These are phyloP conservation scores for Tragelaphus scriptus DNA, from an alignment of 2,113 vertebrate genomes.

Conservation along the genomic window DNA sequence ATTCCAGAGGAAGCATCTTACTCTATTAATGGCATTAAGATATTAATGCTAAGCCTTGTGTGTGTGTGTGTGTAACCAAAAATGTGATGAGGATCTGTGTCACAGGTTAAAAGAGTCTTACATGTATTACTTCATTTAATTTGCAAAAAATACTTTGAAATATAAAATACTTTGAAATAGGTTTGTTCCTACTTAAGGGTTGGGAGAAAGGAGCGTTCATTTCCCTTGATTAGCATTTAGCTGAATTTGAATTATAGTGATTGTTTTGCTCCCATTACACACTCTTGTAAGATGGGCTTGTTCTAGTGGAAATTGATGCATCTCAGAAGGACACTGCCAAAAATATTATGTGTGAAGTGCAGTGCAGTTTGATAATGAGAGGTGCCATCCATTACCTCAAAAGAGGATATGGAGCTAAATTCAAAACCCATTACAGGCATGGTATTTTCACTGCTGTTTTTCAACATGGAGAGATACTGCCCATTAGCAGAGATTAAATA, in stretches of 20 bases:
- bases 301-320: slow-evolving; percentile 1
- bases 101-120: background rate
- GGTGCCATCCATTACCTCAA: slow-evolving; percentile 4
- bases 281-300: background rate
- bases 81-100: background rate
- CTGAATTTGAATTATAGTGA: background rate
- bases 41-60: too few species aligned
- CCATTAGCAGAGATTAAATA: slow-evolving; percentile 58
- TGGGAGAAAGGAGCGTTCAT: background rate
- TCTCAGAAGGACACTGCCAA: background rate
- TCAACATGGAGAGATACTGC: slow-evolving; percentile 23
- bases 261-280: background rate
- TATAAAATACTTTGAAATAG: background rate
- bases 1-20: background rate
- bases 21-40: slow-evolving; percentile 7
- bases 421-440: slow-evolving; percentile 30
- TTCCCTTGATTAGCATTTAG: background rate
- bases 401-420: slow-evolving; percentile 4
- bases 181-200: background rate
- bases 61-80: background rate
- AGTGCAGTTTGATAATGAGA: background rate
- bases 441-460: background rate
- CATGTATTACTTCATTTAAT: background rate
- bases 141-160: background rate
- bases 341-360: background rate